Evolutionary conservation across 2,888 invertebrate species (phyloP).

Genomic region (Thymelicus lineola): DNA sequence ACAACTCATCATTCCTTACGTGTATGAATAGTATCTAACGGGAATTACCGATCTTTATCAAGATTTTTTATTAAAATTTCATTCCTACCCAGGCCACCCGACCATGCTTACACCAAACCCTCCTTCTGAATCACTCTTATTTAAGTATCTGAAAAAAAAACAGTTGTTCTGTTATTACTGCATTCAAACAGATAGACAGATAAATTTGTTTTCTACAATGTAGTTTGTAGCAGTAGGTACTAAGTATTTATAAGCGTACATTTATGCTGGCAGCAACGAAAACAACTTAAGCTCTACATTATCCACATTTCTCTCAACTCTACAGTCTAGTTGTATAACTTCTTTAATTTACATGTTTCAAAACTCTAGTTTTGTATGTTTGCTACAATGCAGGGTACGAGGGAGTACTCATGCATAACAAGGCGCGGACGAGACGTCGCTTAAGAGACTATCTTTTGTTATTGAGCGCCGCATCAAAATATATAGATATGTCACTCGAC

Average conservation of each 20-base stretch:
- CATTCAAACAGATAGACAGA: too few relatives aligned
- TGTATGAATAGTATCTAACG: too few relatives aligned
- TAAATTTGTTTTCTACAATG: not conserved
- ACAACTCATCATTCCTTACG: too few relatives aligned
- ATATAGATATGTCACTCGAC: conserved; percentile 27
- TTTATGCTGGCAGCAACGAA: not conserved
- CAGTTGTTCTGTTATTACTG: too few relatives aligned
- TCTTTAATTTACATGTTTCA: conserved; percentile 25
- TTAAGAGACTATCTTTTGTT: conserved; percentile 32
- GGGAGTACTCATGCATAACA: conserved; percentile 22
- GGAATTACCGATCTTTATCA: too few relatives aligned
- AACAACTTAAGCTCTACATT: conserved; percentile 33
- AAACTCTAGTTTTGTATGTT: conserved; percentile 23
- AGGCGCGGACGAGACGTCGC: conserved; percentile 21
- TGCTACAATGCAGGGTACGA: conserved; percentile 10
- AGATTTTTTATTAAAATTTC: too few relatives aligned
- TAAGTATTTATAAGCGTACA: conserved; percentile 5
- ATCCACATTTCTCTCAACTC: conserved; percentile 21
- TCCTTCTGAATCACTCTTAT: too few relatives aligned
- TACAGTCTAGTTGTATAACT: conserved; percentile 22
- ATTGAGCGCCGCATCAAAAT: conserved; percentile 32
- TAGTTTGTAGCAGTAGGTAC: not conserved
- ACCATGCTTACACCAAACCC: too few relatives aligned
- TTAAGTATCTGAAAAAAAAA: too few relatives aligned
- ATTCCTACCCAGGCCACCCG: too few relatives aligned